Evolutionary conservation across 2,113 vertebrate species (phyloP), one percentile per base, ranked within the genome.

Genomic region (Alethe diademata): DNA sequence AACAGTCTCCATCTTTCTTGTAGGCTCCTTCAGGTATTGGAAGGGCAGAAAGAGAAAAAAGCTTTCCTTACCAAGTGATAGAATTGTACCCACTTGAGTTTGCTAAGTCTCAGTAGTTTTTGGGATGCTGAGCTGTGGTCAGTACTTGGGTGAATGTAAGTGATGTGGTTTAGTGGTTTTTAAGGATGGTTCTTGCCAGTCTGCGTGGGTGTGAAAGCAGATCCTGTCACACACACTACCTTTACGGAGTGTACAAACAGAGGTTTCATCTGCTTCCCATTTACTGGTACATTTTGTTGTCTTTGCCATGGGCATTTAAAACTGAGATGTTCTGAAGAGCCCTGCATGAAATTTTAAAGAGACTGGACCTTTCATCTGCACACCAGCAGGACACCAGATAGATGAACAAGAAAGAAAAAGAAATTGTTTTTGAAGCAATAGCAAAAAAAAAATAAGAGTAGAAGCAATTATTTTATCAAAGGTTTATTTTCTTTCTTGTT

Each of bases 291-390:
- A 97, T 97, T 97, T 97, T 98, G 98, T 98, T 98, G 98, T 97
- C 97, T 98, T 98, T 98, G 97, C 97, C 96, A 93, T 83, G 93
- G 97, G 97, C 97, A 97, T 97, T 98, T 97, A 97, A 97, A 98
- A 97, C 98, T 88, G 95, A 95, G 12, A 94, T 97, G 97, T 97
- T 97, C 95, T 97, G 91, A 98, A 96, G 92, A 96, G 89, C 97
- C 94, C 97, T 96, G 98, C 98, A 97, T 98, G 97, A 98, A 98
- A 98, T 97, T 98, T 98, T 97, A 98, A 98, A 98, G 97, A 98
- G 97, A 96, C 96, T 90, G 95, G 97, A 97, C 97, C 97, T 98
- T 98, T 98, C 96, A 98, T 98, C 97, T 98, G 75, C 10, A 6
- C 95, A 97, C 86, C 98, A 98, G 97, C 97, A 96, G 97, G 98